phyloP scores from a whole-genome alignment of 2,888 invertebrate genomes.

The Calameuta filiformis region DNA sequence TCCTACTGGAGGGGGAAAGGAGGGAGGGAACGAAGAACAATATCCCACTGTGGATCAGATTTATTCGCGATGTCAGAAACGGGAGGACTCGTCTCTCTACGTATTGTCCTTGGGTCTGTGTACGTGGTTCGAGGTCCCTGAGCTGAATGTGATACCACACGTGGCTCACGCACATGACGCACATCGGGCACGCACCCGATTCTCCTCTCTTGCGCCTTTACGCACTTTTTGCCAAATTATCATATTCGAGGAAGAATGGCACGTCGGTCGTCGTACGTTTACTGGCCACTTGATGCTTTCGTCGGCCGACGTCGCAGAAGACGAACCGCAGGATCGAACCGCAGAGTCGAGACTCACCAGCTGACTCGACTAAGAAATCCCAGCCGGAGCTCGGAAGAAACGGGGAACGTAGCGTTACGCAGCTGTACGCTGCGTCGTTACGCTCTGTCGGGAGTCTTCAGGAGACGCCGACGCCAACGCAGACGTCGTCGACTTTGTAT shows the following conservation, averaged over 20 bases:
- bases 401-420: neutral
- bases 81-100: neutral
- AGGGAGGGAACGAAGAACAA: neutral
- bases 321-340: slow-evolving; percentile 16
- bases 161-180: no score
- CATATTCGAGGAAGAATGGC: neutral
- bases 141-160: neutral
- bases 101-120: neutral
- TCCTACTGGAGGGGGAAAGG: neutral
- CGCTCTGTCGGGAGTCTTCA: slow-evolving; percentile 9
- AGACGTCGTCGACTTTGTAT: no score
- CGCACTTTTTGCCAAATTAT: neutral
- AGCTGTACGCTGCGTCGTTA: slow-evolving; percentile 11
- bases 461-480: neutral
- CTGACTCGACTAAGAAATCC: slow-evolving; percentile 16
- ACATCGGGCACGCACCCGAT: no score
- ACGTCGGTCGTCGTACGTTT: slow-evolving; percentile 5
- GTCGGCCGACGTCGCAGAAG: slow-evolving; percentile 2
- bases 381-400: neutral
- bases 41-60: neutral
- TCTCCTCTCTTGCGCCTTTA: neutral
- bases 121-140: neutral
- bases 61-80: neutral
- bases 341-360: slow-evolving; percentile 11
- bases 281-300: slow-evolving; percentile 15